Conservation (phyloP, 2,113 vertebrate species). For the Todiramphus chloris region DNA sequence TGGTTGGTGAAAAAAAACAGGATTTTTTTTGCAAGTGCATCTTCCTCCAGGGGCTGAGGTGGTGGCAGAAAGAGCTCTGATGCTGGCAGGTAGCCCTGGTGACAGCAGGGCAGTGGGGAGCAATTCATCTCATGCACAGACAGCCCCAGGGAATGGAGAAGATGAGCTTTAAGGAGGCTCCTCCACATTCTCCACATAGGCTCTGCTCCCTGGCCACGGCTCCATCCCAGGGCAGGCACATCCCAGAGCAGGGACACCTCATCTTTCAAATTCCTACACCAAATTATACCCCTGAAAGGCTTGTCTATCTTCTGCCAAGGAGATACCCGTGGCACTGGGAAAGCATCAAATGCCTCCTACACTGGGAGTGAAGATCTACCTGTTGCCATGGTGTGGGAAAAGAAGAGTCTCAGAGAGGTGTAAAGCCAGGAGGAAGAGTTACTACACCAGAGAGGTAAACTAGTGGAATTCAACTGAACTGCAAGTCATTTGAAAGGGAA, state of each 20-base stretch:
- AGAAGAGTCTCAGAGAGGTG: not conserved
- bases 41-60: not conserved
- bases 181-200: not conserved
- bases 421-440: not conserved
- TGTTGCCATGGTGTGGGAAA: not conserved
- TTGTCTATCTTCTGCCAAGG: not conserved
- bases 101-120: not conserved
- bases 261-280: not conserved
- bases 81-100: not conserved
- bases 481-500: conserved; percentile 54
- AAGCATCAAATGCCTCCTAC: not conserved
- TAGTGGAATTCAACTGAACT: conserved; percentile 31
- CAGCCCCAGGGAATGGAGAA: not conserved
- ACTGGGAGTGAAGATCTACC: not conserved
- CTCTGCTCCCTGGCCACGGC: rapidly evolving
- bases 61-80: not conserved
- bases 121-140: not conserved
- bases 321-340: not conserved
- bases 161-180: rapidly evolving
- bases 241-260: not conserved
- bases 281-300: not conserved
- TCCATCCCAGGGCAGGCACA: not conserved
- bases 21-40: not conserved
- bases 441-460: not conserved
- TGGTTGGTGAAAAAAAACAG: not conserved